These are phyloP conservation scores for Yasuhikotakia modesta DNA, from an alignment of 2,797 vertebrate genomes.

Conservation along the genomic window DNA sequence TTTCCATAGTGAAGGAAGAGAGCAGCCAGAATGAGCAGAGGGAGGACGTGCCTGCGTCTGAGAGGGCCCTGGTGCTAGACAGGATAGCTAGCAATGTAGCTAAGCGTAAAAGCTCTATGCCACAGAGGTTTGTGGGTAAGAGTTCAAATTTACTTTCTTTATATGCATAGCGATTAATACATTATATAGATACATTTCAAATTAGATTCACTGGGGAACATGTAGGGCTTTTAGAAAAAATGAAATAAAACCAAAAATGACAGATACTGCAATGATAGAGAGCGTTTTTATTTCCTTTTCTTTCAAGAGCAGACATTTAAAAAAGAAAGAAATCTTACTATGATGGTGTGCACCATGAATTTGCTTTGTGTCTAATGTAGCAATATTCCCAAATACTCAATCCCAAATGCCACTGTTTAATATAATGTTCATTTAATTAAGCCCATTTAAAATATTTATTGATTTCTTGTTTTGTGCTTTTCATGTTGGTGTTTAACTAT, in stretches of 20 bases:
- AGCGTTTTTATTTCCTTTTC: neutral
- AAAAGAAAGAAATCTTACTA: neutral
- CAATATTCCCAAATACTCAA: neutral
- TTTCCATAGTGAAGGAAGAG: conserved; percentile 98
- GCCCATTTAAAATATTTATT: no score
- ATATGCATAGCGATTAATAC: conserved; percentile 53
- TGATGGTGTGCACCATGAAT: neutral
- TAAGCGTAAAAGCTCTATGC: conserved; percentile 99
- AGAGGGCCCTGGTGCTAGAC: conserved; percentile 98
- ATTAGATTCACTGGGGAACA: conserved; percentile 20
- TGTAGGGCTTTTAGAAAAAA: neutral
- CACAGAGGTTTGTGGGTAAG: conserved; percentile 99
- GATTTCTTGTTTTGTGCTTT: no score
- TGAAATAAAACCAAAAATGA: neutral
- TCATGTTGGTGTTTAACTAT: no score
- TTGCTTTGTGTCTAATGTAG: neutral
- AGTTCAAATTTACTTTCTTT: conserved; percentile 89
- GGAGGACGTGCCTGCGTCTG: conserved; percentile 96
- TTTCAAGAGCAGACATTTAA: neutral
- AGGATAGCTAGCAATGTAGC: conserved; percentile 99
- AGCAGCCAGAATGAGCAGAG: conserved; percentile 96
- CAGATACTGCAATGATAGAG: neutral
- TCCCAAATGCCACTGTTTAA: no score
- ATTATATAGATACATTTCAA: conserved; percentile 27
- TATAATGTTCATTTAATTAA: no score